Evolutionary conservation across 2,797 vertebrate genomes (phyloP).

Genomic region (Hippoglossus hippoglossus): DNA sequence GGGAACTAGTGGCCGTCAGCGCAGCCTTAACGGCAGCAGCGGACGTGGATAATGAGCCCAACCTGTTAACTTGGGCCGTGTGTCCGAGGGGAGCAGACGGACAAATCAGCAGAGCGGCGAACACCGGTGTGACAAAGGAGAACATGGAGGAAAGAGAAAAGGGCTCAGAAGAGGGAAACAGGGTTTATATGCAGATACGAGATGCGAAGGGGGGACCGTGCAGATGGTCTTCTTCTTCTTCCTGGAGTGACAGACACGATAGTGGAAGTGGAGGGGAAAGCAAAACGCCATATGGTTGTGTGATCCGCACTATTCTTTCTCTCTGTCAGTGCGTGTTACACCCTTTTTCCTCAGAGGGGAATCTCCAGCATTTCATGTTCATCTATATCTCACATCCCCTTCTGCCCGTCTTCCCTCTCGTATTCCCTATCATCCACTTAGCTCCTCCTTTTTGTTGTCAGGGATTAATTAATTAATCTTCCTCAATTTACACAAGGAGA

Average conservation of each 20-base stretch:
- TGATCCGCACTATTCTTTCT: constrained; percentile 59
- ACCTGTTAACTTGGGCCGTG: constrained; percentile 47
- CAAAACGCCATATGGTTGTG: constrained; percentile 68
- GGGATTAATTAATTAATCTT: constrained; percentile 53
- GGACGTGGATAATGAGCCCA: constrained; percentile 44
- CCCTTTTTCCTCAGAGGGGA: constrained; percentile 51
- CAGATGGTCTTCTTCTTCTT: constrained; percentile 62
- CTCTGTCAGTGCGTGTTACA: constrained; percentile 55
- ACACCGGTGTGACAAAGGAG: constrained; percentile 38
- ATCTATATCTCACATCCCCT: constrained; percentile 32
- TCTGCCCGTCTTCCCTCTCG: constrained; percentile 15
- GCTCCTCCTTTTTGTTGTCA: constrained; percentile 53
- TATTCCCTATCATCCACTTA: constrained; percentile 42
- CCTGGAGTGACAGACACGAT: constrained; percentile 58
- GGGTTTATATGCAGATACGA: constrained; percentile 28
- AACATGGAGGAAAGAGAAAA: constrained; percentile 10
- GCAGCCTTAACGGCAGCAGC: constrained; percentile 45
- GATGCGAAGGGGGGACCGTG: constrained; percentile 19
- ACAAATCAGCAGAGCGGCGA: constrained; percentile 43
- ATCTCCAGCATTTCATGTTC: constrained; percentile 59
- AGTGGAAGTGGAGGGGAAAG: constrained; percentile 50
- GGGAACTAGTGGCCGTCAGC: constrained; percentile 43
- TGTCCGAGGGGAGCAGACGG: constrained; percentile 28
- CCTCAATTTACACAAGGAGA: constrained; percentile 41
- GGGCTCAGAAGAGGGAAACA: constrained; percentile 26